These are phyloP conservation scores for Pandion haliaetus DNA, from an alignment of 2,113 vertebrate species.

Conservation along the genomic window DNA sequence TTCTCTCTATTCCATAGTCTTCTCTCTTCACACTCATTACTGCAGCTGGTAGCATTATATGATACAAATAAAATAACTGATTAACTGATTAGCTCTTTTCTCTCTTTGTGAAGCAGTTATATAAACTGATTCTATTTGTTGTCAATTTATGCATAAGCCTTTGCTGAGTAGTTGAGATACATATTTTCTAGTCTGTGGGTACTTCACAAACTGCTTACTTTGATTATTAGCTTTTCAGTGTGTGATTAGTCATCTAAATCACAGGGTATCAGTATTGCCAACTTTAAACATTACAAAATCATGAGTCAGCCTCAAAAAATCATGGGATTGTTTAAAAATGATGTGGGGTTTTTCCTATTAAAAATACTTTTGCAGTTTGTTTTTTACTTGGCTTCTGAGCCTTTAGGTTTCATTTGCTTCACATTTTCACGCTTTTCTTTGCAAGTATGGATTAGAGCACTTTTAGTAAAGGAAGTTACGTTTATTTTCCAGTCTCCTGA, in stretches of 20 bases:
- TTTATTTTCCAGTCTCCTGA: not conserved
- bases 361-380: slow-evolving; percentile 4
- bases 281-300: slow-evolving; percentile 56
- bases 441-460: not conserved
- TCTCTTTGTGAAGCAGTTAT: slow-evolving; percentile 19
- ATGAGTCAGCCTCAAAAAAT: slow-evolving; percentile 63
- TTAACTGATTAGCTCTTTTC: slow-evolving; percentile 64
- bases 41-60: slow-evolving; percentile 54
- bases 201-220: slow-evolving; percentile 68
- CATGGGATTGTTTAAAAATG: slow-evolving; percentile 40
- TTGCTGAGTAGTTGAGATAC: slow-evolving; percentile 54
- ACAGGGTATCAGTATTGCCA: slow-evolving; percentile 59
- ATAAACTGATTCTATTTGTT: slow-evolving; percentile 61
- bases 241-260: slow-evolving; percentile 68
- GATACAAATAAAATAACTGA: slow-evolving; percentile 64
- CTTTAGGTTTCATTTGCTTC: not conserved
- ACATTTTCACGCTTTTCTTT: not conserved
- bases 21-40: not conserved
- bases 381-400: not conserved
- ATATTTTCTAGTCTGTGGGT: slow-evolving; percentile 49
- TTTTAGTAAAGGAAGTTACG: not conserved
- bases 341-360: not conserved
- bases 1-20: not conserved
- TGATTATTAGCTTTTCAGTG: slow-evolving; percentile 64
- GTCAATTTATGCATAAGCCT: slow-evolving; percentile 53